Evolutionary conservation across 1,140 invertebrate genomes (phyloP).

Genomic region (Eulimnadia texana): DNA sequence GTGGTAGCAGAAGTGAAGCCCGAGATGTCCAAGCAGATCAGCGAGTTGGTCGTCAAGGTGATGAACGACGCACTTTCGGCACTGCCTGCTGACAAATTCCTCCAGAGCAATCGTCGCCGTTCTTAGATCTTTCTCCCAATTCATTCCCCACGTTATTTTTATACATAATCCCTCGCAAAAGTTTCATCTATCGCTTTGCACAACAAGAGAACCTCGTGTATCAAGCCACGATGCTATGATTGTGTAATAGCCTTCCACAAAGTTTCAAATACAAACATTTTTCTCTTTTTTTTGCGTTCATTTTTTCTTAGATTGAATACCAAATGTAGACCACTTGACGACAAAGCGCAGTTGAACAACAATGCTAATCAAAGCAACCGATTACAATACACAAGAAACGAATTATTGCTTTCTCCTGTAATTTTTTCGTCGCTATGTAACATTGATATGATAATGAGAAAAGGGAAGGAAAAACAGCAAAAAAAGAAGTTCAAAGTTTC

Average conservation of each 20-base stretch:
- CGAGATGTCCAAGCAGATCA: slow-evolving; percentile 34
- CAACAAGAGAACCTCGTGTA: neutral
- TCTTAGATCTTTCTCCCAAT: neutral
- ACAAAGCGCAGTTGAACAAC: too few relatives aligned
- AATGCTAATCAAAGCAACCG: too few relatives aligned
- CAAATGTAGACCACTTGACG: too few relatives aligned
- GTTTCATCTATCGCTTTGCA: neutral
- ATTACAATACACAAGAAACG: too few relatives aligned
- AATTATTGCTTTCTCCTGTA: too few relatives aligned
- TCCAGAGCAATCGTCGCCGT: neutral
- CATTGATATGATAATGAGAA: too few relatives aligned
- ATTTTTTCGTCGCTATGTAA: too few relatives aligned
- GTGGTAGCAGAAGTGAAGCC: slow-evolving; percentile 70
- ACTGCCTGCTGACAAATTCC: slow-evolving; percentile 18
- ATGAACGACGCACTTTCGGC: slow-evolving; percentile 17
- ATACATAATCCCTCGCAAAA: neutral
- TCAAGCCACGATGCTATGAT: neutral
- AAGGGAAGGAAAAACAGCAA: too few relatives aligned
- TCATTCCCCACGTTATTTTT: neutral
- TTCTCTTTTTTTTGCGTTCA: too few relatives aligned
- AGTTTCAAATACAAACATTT: too few relatives aligned
- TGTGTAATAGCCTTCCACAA: neutral
- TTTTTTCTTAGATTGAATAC: too few relatives aligned
- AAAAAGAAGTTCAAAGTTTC: too few relatives aligned
- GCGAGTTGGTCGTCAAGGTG: slow-evolving; percentile 16